Evolutionary conservation across 2,113 vertebrate genomes (phyloP), one percentile per base, ranked within the genome.

Genomic region (Trinectes maculatus): DNA sequence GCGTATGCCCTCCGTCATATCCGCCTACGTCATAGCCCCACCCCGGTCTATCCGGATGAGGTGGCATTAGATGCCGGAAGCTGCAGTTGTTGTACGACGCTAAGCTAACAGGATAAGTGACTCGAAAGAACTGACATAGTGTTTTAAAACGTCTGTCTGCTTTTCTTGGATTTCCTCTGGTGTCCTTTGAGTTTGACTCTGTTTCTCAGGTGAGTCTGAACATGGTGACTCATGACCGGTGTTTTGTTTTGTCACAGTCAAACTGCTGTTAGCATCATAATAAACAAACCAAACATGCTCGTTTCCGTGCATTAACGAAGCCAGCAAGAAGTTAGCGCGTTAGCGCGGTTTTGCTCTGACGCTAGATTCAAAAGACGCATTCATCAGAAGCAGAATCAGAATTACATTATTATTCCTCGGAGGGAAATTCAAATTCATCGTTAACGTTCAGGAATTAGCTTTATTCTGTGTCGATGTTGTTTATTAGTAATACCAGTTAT

Each of bases 61-160:
- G 58, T 85, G 79, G 80, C 85, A 44, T 22, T 72, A 69, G 56
- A 18, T 22, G 2, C 56, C 82, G 80, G 79, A 88, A 88, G 47
- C 39, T 25, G 28, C 58, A 63, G 53, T 55, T 61, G 51, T 61
- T 65, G 4, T 10, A 8, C 7, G 16, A 48, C n/a, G 62, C 47
- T 55, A 55, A 37, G 64, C 60, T 74, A 77, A 26, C 37, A 11
- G 19, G 49, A 57, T 69, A 75, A n/a, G n/a, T n/a, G 24, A 6
- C 3, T 1, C 1, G 10, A 8, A 1, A 0, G 19, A 39, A n/a
- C 4, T 0, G 36, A 52, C n/a, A n/a, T n/a, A n/a, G 46, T 1
- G 3, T n/a, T 10, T 19, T 25, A 5, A 0, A 29, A 33, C 31
- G 19, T 5, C 8, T n/a, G n/a, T n/a, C n/a, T n/a, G n/a, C n/a